Percentiles rank a stretch among this genome's conserved stretches.
Evolutionary conservation across 2,888 invertebrate genomes (phyloP).

Genomic region (Orgyia antiqua): DNA sequence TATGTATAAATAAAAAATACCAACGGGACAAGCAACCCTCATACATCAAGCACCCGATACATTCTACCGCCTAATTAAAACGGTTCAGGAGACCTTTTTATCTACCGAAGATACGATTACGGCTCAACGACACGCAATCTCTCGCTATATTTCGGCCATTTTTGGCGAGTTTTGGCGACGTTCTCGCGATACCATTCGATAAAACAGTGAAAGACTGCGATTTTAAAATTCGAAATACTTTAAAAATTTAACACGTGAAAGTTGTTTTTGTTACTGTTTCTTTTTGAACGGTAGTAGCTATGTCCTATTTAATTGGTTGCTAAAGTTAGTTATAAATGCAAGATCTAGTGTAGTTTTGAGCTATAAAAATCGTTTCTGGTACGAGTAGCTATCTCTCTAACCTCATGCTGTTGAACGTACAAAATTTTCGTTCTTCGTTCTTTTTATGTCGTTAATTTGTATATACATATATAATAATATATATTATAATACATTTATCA

Average conservation of each 20-base stretch:
- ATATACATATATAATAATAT: too few relatives aligned
- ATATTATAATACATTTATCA: too few relatives aligned
- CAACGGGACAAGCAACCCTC: slow-evolving; percentile 35
- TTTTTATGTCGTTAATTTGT: too few relatives aligned
- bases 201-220: slow-evolving; percentile 26
- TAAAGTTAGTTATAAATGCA: too few relatives aligned
- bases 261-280: slow-evolving; percentile 9
- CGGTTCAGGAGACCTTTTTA: slow-evolving; percentile 69
- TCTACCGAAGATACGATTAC: slow-evolving; percentile 65
- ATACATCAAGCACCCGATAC: slow-evolving; percentile 49
- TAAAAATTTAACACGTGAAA: slow-evolving; percentile 17
- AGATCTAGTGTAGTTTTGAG: too few relatives aligned
- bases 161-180: slow-evolving; percentile 12
- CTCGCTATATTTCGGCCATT: slow-evolving; percentile 24
- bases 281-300: slow-evolving; percentile 4
- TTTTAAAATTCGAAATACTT: slow-evolving; percentile 24
- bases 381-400: too few relatives aligned
- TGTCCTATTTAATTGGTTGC: too few relatives aligned
- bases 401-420: too few relatives aligned
- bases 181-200: slow-evolving; percentile 26
- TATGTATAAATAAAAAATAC: too few relatives aligned
- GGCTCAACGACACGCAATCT: slow-evolving; percentile 63
- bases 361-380: too few relatives aligned
- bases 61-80: slow-evolving; percentile 73
- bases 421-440: too few relatives aligned